Evolutionary conservation across 2,888 invertebrate genomes (phyloP), one percentile per base, ranked within the genome.

Genomic region (Ypsolopha scabrella): DNA sequence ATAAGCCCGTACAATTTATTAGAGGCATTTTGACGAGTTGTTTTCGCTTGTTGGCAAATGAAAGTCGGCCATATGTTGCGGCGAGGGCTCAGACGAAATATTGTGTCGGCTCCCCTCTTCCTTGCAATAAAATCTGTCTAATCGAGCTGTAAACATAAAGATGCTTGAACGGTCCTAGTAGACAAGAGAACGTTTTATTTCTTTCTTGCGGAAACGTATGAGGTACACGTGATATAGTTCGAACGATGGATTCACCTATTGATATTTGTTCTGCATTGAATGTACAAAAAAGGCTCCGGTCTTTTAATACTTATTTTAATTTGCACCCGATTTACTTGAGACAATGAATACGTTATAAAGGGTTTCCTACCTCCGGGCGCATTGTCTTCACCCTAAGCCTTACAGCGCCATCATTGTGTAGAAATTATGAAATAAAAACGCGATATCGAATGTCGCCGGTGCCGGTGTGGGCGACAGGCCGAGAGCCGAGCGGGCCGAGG

Each of bases 321-420:
- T 86, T 82, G 85, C 85, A 85, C 86, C 86, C 85, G 85, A 83
- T 81, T 80, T 76, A 79, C 81, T 76, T 80, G 82, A 85, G 82
- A 85, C 83, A 85, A 86, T 85, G 77, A 81, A 75, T 51, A 41
- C 36, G 44, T 77, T 71, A 67, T 65, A 86, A 85, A 85, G 81
- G 82, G 80, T 80, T 83, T 82, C 78, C 76, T 76, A 82, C 83
- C 86, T 83, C 85, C 85, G 86, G 86, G 85, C 75, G 81, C 68
- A 86, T 86, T 86, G 85, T 86, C 80, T 83, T 80, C 80, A 69
- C 85, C 85, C 83, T 81, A 77, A 70, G 81, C 78, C 75, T 80
- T 80, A 75, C 70, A 75, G 70, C 73, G 64, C 68, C 71, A 72
- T 67, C 64, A 75, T 83, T 85, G 81, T 86, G 66, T 72, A 73